phyloP scores from a whole-genome alignment of 2,113 vertebrate species.

The mouse (Mus musculus) region DNA sequence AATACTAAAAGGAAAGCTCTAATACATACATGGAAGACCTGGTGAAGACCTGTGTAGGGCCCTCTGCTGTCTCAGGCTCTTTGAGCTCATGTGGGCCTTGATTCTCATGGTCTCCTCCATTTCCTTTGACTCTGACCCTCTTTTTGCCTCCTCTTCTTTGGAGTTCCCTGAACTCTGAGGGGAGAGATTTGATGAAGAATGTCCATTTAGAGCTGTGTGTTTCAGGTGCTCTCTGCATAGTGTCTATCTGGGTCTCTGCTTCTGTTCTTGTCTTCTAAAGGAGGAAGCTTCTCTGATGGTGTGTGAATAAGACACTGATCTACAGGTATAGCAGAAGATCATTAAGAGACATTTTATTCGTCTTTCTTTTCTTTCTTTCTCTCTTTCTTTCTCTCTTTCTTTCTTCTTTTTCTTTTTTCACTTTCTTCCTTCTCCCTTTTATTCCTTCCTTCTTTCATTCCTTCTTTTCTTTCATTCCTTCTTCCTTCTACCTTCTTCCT shows the following conservation, averaged over 20 bases:
- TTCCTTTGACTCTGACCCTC: not conserved
- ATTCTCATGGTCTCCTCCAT: not conserved
- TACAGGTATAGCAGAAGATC: not conserved
- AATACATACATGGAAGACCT: not conserved
- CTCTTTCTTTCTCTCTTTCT: no score
- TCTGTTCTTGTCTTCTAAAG: not conserved
- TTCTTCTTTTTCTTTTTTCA: no score
- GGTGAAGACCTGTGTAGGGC: not conserved
- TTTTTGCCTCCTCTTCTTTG: not conserved
- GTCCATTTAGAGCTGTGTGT: not conserved
- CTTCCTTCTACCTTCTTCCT: no score
- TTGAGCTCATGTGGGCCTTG: not conserved
- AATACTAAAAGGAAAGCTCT: not conserved
- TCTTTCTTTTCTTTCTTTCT: not conserved
- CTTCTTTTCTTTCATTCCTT: no score
- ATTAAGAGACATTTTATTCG: not conserved
- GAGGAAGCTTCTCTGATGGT: not conserved
- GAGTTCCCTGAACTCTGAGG: not conserved
- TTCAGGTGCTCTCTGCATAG: not conserved
- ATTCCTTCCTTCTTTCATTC: no score
- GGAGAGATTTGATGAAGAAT: not conserved
- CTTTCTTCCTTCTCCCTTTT: not conserved
- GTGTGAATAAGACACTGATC: not conserved
- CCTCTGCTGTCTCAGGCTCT: not conserved
- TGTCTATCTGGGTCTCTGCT: not conserved